phyloP scores from a whole-genome alignment of 2,888 invertebrate genomes.

The Brachypterus glaber region DNA sequence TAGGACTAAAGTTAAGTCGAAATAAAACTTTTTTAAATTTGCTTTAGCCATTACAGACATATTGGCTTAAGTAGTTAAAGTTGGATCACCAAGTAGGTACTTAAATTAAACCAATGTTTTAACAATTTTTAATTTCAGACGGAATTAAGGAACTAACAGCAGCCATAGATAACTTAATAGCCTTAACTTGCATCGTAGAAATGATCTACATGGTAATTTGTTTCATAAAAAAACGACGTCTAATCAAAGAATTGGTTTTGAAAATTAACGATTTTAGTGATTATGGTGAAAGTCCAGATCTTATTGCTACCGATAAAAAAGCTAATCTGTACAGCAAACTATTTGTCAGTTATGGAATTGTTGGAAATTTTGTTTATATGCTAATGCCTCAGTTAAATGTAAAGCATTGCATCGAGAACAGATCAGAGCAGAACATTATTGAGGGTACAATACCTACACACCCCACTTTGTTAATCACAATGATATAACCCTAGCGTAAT shows the following conservation, averaged over 20 bases:
- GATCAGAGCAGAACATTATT: slow-evolving; percentile 18
- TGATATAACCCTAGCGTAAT: too few relatives aligned
- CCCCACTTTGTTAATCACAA: too few relatives aligned
- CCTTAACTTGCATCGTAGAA: slow-evolving; percentile 25
- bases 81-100: slow-evolving; percentile 1
- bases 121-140: slow-evolving; percentile 5
- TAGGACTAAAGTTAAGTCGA: too few relatives aligned
- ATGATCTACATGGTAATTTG: slow-evolving; percentile 27
- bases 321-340: slow-evolving; percentile 25
- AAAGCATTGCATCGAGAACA: slow-evolving; percentile 19
- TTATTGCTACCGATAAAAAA: slow-evolving; percentile 20
- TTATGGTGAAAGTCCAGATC: slow-evolving; percentile 12
- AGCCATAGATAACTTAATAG: slow-evolving; percentile 23
- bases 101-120: not conserved
- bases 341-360: slow-evolving; percentile 22
- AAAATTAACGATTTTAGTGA: slow-evolving; percentile 15
- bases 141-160: slow-evolving; percentile 14
- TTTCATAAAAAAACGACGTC: slow-evolving; percentile 22
- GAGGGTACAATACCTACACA: too few relatives aligned
- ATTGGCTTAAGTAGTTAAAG: slow-evolving; percentile 1
- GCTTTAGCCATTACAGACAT: too few relatives aligned
- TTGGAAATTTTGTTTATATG: slow-evolving; percentile 24
- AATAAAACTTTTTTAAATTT: too few relatives aligned
- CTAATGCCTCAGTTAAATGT: slow-evolving; percentile 23
- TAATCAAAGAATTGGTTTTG: slow-evolving; percentile 13